Conservation (phyloP, 2,888 invertebrate species). For the Cerastis leucographa region DNA sequence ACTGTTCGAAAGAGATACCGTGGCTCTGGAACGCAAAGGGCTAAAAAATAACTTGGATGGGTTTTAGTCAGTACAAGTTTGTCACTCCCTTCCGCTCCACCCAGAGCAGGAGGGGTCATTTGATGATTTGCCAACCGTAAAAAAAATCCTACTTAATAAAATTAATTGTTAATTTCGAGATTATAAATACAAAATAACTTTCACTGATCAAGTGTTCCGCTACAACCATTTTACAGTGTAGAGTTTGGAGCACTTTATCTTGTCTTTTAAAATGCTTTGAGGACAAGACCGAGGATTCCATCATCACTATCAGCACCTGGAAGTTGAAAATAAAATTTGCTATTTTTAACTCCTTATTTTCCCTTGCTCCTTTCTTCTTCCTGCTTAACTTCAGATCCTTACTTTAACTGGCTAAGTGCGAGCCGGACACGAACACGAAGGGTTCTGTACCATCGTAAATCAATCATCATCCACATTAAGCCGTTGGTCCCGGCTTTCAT, state of each 20-base stretch:
- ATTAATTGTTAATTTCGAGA: slow-evolving; percentile 10
- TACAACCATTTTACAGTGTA: background rate
- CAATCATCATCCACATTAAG: no score
- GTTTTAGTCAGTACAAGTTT: no score
- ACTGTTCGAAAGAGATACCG: no score
- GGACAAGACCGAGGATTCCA: background rate
- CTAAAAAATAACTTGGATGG: no score
- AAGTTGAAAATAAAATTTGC: background rate
- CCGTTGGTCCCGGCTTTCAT: no score
- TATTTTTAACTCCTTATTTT: background rate
- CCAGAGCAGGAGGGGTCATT: no score
- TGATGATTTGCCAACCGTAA: no score
- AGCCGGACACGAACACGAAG: no score
- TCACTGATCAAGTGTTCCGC: background rate
- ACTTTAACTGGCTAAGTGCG: background rate
- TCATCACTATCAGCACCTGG: background rate
- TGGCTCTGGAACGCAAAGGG: no score
- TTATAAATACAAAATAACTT: background rate
- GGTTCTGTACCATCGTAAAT: background rate
- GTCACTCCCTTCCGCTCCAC: no score
- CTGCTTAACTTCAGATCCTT: background rate
- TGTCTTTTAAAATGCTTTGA: background rate
- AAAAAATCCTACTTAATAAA: slow-evolving; percentile 3
- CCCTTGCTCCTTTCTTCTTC: background rate
- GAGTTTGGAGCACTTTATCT: background rate